Conservation (phyloP, 2,888 invertebrate species). For the Eupsilia transversa region DNA sequence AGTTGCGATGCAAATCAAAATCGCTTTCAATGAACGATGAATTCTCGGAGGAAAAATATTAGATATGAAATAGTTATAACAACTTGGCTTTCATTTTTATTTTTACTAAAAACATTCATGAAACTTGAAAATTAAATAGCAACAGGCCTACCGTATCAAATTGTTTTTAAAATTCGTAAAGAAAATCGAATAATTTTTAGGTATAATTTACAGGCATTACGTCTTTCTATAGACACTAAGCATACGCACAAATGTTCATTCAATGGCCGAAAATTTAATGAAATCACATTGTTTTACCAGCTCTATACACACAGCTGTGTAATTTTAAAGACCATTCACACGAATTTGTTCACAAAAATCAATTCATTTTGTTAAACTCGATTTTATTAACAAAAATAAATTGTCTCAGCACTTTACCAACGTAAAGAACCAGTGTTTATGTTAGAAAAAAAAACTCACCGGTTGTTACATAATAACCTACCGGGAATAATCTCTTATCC, state of each 20-base stretch:
- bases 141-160: not conserved
- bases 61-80: not conserved
- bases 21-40: not conserved
- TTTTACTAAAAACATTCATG: not conserved
- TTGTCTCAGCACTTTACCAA: not conserved
- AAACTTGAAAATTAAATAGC: not conserved
- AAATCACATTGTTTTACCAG: constrained; percentile 39
- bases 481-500: not conserved
- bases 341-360: constrained; percentile 1
- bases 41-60: not conserved
- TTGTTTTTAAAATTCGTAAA: not conserved
- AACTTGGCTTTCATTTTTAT: not conserved
- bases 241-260: constrained; percentile 25
- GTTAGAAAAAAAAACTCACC: not conserved
- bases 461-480: not conserved
- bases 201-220: not conserved
- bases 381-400: not conserved
- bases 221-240: constrained; percentile 1
- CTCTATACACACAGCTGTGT: constrained; percentile 45
- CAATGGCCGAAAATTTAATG: constrained; percentile 28
- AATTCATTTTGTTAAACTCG: not conserved
- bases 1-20: constrained; percentile 6
- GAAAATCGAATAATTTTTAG: not conserved
- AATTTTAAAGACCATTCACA: not conserved
- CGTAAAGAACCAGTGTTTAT: not conserved